phyloP scores from a whole-genome alignment of 2,797 vertebrate species.

The Siniperca scherzeri region DNA sequence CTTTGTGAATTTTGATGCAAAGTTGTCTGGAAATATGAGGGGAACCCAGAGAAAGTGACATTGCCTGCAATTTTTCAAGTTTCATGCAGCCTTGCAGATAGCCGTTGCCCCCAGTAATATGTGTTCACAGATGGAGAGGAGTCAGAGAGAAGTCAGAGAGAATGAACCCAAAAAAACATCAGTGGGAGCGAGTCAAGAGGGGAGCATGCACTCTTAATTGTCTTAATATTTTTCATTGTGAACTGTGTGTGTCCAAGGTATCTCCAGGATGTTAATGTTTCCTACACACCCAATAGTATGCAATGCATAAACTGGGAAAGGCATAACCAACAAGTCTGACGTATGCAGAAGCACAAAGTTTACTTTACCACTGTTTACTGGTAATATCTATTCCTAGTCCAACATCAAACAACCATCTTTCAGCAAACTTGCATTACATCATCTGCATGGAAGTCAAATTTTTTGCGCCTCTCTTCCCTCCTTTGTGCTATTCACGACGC shows the following conservation, averaged over 20 bases:
- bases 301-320: neutral
- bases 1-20: neutral
- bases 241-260: neutral
- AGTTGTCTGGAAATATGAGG: slow-evolving; percentile 6
- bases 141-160: neutral
- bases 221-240: neutral
- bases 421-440: neutral
- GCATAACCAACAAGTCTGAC: neutral
- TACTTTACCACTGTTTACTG: neutral
- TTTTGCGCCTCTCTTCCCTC: neutral
- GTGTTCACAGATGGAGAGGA: slow-evolving; percentile 12
- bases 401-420: neutral
- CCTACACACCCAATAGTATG: neutral
- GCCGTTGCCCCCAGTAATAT: neutral
- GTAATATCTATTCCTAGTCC: neutral
- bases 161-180: neutral
- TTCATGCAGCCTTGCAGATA: neutral
- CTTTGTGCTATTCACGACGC: neutral
- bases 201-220: neutral
- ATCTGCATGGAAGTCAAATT: neutral
- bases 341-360: neutral
- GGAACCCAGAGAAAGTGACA: slow-evolving; percentile 2
- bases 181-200: neutral
- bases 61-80: neutral
- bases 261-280: neutral